phyloP scores from a whole-genome alignment of 2,797 vertebrate genomes.

The Anniella stebbinsi region DNA sequence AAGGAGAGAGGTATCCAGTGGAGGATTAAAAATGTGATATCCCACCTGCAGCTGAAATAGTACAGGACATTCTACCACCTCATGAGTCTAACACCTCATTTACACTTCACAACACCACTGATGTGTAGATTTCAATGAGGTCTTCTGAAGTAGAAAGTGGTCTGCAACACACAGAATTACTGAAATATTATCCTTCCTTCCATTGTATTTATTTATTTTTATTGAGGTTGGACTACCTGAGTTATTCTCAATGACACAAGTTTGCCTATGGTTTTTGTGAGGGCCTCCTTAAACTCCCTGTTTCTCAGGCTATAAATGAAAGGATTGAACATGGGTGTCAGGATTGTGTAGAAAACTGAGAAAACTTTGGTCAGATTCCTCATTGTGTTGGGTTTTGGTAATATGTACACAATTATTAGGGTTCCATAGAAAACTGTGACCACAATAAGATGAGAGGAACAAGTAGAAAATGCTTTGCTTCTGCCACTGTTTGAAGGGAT shows the following conservation, averaged over 20 bases:
- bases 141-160: background rate
- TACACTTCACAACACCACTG: background rate
- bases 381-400: conserved; percentile 38
- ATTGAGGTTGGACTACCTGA: background rate
- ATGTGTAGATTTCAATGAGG: background rate
- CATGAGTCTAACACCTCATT: background rate
- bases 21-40: background rate
- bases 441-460: conserved; percentile 57
- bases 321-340: conserved; percentile 58
- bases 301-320: conserved; percentile 62
- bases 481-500: conserved; percentile 34
- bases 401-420: conserved; percentile 52
- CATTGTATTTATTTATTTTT: background rate
- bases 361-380: conserved; percentile 47
- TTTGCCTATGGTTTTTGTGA: background rate
- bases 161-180: background rate
- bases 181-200: background rate
- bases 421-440: conserved; percentile 32
- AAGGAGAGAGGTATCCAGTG: background rate
- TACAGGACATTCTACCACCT: background rate
- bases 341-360: conserved; percentile 45
- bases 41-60: background rate
- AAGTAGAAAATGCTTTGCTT: conserved; percentile 59
- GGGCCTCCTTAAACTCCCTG: conserved; percentile 51
- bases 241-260: background rate